Evolutionary conservation across 1,140 invertebrate genomes (phyloP).

Genomic region (Tetramorium alpestre): DNA sequence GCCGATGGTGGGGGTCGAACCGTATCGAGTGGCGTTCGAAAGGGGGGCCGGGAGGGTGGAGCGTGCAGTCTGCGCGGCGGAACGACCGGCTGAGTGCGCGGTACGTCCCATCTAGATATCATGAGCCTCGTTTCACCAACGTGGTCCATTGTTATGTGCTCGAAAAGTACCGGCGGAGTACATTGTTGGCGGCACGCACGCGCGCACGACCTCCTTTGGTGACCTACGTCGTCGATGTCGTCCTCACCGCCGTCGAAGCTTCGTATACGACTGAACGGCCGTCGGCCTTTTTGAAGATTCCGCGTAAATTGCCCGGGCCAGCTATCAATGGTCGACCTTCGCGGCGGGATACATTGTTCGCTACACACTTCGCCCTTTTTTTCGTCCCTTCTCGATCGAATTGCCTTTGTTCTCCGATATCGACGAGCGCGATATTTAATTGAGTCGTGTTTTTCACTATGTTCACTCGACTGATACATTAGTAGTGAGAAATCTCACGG

Average conservation of each 20-base stretch:
- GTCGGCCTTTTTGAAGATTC: constrained; percentile 41
- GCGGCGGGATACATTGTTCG: constrained; percentile 40
- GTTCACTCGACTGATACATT: too few relatives aligned
- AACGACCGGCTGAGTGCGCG: constrained; percentile 78
- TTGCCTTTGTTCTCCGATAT: background rate
- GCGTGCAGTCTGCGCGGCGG: constrained; percentile 62
- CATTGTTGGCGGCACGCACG: constrained; percentile 79
- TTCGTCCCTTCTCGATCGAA: background rate
- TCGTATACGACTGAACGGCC: background rate
- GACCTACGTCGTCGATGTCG: constrained; percentile 46
- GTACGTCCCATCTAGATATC: constrained; percentile 79
- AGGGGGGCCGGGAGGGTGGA: constrained; percentile 65
- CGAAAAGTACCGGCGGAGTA: constrained; percentile 77
- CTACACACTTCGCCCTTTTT: background rate
- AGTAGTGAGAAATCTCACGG: background rate
- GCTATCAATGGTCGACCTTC: constrained; percentile 50
- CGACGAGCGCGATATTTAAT: constrained; percentile 6
- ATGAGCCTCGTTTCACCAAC: constrained; percentile 80
- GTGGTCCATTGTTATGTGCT: constrained; percentile 80
- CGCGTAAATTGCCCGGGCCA: constrained; percentile 32
- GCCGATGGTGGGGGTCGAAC: constrained; percentile 34
- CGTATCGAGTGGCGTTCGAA: constrained; percentile 50
- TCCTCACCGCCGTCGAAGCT: background rate
- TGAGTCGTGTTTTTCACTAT: background rate
- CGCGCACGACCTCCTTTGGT: constrained; percentile 70